Evolutionary conservation across 2,888 invertebrate species (phyloP).

Genomic region (Ornithoptera alexandrae): DNA sequence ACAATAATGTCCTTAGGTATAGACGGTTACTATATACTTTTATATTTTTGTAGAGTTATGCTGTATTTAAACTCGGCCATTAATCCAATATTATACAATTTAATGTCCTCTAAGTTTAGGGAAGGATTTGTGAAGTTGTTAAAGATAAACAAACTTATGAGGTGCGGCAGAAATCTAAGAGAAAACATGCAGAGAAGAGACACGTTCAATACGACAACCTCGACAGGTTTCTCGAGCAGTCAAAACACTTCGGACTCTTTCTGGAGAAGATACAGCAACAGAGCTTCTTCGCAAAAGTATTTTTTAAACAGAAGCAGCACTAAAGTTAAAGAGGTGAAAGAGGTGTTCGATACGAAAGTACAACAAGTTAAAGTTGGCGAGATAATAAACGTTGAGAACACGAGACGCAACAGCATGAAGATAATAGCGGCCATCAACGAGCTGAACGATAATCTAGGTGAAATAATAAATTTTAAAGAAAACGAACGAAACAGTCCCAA

Average conservation of each 20-base stretch:
- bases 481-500: conserved; percentile 31
- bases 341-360: conserved; percentile 44
- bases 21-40: conserved; percentile 89
- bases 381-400: conserved; percentile 70
- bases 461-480: conserved; percentile 35
- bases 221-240: conserved; percentile 80
- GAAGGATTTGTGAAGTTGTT: conserved; percentile 87
- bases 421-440: conserved; percentile 68
- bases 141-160: conserved; percentile 68
- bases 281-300: conserved; percentile 67
- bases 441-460: conserved; percentile 45
- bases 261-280: conserved; percentile 81
- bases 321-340: conserved; percentile 54
- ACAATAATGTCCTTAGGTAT: conserved; percentile 85
- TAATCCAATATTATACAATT: conserved; percentile 94
- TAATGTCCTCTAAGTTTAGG: conserved; percentile 95
- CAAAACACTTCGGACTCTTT: conserved; percentile 82
- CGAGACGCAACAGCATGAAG: conserved; percentile 74
- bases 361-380: conserved; percentile 68
- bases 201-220: conserved; percentile 83
- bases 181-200: conserved; percentile 82
- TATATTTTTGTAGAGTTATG: conserved; percentile 93
- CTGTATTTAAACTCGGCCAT: conserved; percentile 94
- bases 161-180: conserved; percentile 63
- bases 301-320: conserved; percentile 62